These are phyloP conservation scores for Tinea pellionella DNA, from an alignment of 2,888 invertebrate genomes.

Conservation along the genomic window DNA sequence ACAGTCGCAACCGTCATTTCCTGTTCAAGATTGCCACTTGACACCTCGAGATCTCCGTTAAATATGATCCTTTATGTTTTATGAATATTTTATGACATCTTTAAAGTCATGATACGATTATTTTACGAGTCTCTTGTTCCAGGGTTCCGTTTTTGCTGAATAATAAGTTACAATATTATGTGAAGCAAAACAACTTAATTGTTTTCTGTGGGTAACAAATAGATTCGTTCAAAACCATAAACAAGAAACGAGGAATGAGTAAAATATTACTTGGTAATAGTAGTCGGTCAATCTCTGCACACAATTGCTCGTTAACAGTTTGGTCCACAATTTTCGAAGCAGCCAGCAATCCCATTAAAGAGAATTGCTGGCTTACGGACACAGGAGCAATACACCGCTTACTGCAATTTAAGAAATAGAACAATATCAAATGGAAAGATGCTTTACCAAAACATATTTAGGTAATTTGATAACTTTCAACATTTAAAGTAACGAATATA, in stretches of 20 bases:
- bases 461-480: too few relatives aligned
- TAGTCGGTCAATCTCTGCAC: background rate
- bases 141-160: background rate
- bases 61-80: background rate
- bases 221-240: too few relatives aligned
- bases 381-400: background rate
- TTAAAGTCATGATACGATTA: background rate
- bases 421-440: too few relatives aligned
- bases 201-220: too few relatives aligned
- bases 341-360: background rate
- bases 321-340: background rate
- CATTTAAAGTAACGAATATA: too few relatives aligned
- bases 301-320: background rate
- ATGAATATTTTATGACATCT: background rate
- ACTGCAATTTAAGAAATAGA: background rate
- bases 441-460: too few relatives aligned
- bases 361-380: background rate
- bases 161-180: background rate
- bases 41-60: background rate
- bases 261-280: background rate
- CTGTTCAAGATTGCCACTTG: conserved; percentile 8
- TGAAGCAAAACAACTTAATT: too few relatives aligned
- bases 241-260: background rate
- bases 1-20: background rate
- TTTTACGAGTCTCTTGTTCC: background rate